Base-by-base conservation (phyloP, 2,113 vertebrate genomes). In the Climacteris rufus region DNA sequence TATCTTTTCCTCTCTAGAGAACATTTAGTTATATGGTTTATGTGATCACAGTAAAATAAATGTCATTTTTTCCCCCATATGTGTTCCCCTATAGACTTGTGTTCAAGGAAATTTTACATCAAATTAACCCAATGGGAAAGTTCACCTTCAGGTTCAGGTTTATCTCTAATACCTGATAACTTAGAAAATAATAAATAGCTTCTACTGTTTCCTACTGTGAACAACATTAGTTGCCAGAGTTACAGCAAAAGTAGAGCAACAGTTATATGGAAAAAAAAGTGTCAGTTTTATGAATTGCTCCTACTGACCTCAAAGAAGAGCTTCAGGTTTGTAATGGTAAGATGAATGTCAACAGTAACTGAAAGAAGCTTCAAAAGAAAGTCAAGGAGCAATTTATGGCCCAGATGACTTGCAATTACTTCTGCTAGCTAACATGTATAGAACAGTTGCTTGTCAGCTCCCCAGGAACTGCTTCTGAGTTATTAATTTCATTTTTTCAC, bases 301-400 rank as follows among this genome's bases (percentile, higher is more conserved):
- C 82, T 85, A 21, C n/a, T 83, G 74, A 87, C 74, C 84, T 93
- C 69, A 78, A 15, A 94, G 71, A 80, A 83, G 33, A 71, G 17
- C 28, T 83, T n/a, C 37, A 57, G 63, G 49, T 87, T 85, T 87
- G 24, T 57, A 79, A 64, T 69, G 66, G 78, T 75, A 76, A 92
- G 70, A 89, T 57, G 28, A 88, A 93, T 94, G 79, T 84, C 92
- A 95, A 79, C 61, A 87, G 68, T 47, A 87, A 47, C 65, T 82
- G 61, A 68, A 93, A 82, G 85, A 47, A 87, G 31, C 31, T 89
- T 87, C 65, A 82, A 87, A 93, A 87, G 74, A 80, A 85, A 91
- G 84, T 84, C 81, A 91, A 93, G 57, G 57, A 91, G 22, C 49
- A 82, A 93, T 94, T 87, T 94, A 87, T 44, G 65, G 44, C 30